A percentile compares a stretch with the other conserved stretches of the same genome.
phyloP scores from a whole-genome alignment of 2,113 vertebrate species.

The Sinocyclocheilus grahami region DNA sequence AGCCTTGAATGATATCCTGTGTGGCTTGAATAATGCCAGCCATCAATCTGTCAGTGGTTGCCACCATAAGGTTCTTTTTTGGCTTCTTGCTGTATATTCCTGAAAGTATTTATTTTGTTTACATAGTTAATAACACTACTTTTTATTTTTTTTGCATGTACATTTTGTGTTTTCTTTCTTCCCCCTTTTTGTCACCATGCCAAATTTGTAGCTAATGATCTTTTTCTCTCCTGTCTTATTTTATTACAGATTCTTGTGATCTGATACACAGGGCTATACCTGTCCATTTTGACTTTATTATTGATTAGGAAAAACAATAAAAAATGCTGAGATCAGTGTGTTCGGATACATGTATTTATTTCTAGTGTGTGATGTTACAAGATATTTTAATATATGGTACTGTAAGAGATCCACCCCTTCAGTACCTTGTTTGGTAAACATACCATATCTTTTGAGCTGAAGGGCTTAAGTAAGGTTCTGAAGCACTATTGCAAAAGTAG shows the following conservation, averaged over 20 bases:
- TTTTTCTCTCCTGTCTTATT: conserved; percentile 63
- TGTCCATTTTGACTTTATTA: conserved; percentile 76
- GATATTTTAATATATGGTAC: background rate
- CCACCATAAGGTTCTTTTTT: conserved; percentile 40
- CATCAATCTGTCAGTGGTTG: conserved; percentile 20
- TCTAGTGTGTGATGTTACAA: background rate
- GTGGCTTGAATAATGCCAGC: conserved; percentile 40
- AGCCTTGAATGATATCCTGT: conserved; percentile 7
- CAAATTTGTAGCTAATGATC: conserved; percentile 68
- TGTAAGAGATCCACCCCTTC: background rate
- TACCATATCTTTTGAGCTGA: background rate
- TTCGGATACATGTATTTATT: background rate
- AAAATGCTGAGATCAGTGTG: conserved; percentile 49
- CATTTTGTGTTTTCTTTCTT: conserved; percentile 33
- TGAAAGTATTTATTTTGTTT: conserved; percentile 70
- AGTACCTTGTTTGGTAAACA: background rate
- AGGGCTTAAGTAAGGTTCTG: background rate
- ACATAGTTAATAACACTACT: conserved; percentile 78
- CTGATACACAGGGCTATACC: conserved; percentile 65
- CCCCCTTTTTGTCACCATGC: conserved; percentile 57
- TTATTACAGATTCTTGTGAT: conserved; percentile 70
- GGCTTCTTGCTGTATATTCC: conserved; percentile 59
- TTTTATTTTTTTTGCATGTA: conserved; percentile 57
- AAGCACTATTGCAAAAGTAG: background rate
- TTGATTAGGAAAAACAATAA: conserved; percentile 70